These are phyloP conservation scores for Lacanobia wlatinum DNA, from an alignment of 2,888 invertebrate species.

Conservation along the genomic window DNA sequence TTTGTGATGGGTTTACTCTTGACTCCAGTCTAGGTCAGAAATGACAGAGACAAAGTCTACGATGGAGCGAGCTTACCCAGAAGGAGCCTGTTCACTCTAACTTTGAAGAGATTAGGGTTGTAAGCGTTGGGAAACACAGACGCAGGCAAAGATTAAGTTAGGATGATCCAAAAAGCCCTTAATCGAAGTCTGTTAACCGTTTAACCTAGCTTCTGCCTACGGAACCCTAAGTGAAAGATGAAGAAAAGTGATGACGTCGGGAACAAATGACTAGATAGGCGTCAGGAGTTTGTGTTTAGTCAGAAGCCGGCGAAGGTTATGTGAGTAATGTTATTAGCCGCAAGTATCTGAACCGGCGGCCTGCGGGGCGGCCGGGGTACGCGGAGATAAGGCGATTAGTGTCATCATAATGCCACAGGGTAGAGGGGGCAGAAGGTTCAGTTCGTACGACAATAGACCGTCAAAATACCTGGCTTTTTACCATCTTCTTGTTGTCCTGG, in stretches of 20 bases:
- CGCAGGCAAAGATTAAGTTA: too few relatives aligned
- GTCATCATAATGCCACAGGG: constrained; percentile 49
- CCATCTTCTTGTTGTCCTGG: too few relatives aligned
- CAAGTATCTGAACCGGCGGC: constrained; percentile 56
- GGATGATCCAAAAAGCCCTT: background rate
- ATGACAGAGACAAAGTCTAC: too few relatives aligned
- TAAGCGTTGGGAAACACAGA: too few relatives aligned
- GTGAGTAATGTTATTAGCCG: constrained; percentile 64
- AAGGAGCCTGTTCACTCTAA: too few relatives aligned
- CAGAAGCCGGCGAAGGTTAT: constrained; percentile 48
- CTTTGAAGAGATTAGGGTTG: too few relatives aligned
- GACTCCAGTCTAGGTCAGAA: too few relatives aligned
- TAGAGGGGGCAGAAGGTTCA: constrained; percentile 18
- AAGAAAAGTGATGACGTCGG: constrained; percentile 26
- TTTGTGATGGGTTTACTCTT: too few relatives aligned
- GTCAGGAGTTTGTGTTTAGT: constrained; percentile 51
- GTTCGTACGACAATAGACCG: background rate
- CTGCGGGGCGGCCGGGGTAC: constrained; percentile 23
- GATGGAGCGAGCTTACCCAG: too few relatives aligned
- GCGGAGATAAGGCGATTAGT: constrained; percentile 68
- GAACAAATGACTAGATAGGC: constrained; percentile 16
- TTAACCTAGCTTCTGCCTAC: background rate
- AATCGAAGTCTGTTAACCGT: background rate
- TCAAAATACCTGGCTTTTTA: too few relatives aligned
- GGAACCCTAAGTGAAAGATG: too few relatives aligned